Evolutionary conservation across 37 sponge, comb jelly and placozoan genomes (phyloP).

Genomic region (Corticium candelabrum): DNA sequence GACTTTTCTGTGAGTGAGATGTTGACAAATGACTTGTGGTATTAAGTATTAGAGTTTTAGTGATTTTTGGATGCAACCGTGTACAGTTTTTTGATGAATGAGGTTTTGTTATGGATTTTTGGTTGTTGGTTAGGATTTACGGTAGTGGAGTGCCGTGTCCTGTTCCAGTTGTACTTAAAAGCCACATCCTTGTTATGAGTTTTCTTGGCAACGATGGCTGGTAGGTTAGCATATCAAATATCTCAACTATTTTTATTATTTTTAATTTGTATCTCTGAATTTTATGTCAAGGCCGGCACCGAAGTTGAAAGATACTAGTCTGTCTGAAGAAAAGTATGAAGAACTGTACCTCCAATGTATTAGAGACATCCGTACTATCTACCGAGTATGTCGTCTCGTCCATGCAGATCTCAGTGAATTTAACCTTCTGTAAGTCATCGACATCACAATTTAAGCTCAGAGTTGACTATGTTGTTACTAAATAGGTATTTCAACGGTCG

Average conservation of each 20-base stretch:
- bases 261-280: background rate
- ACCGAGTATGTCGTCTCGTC: constrained; percentile 65
- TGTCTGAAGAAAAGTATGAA: constrained; percentile 65
- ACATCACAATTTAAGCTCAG: too few species aligned
- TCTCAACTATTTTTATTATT: background rate
- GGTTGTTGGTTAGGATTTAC: background rate
- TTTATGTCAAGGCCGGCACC: constrained; percentile 77
- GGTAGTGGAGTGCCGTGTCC: constrained; percentile 79
- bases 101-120: background rate
- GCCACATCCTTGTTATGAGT: constrained; percentile 91
- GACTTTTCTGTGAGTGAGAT: background rate
- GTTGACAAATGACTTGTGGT: background rate
- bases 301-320: constrained; percentile 66
- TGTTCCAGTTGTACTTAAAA: constrained; percentile 73
- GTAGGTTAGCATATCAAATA: background rate
- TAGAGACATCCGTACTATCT: constrained; percentile 62
- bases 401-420: constrained; percentile 99
- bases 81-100: too few species aligned
- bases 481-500: constrained; percentile 42
- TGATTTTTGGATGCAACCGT: background rate
- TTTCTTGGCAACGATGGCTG: constrained; percentile 86
- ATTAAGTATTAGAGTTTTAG: background rate
- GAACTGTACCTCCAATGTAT: constrained; percentile 89
- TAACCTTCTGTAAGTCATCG: constrained; percentile 62
- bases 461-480: background rate